Evolutionary conservation across 1,140 invertebrate species (phyloP), one percentile per base, ranked within the genome.

Genomic region (Drosophila bifasciata): DNA sequence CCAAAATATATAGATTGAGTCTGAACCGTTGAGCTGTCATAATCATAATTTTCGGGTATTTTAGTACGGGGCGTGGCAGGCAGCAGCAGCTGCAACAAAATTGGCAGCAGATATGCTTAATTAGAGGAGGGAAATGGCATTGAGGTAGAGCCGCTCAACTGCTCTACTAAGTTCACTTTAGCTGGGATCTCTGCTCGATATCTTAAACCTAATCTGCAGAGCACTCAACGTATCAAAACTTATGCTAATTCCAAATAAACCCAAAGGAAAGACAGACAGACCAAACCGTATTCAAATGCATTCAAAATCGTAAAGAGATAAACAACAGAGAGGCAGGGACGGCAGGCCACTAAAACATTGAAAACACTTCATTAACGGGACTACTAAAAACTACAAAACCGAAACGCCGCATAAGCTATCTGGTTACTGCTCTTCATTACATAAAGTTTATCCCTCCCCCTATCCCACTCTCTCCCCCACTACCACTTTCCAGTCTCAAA

Each of bases 1-100:
- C 7, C n/a, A n/a, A n/a, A n/a, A n/a, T n/a, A 49, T 66, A 75
- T 58, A 66, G 49, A 66, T 45, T 73, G n/a, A 53, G 70, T 63
- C 51, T 32, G 1, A 45, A 21, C 3, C 19, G 52, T 32, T 40
- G 73, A 63, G 81, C 77, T 85, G 81, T 85, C 81, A 85, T 86
- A 85, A 80, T 85, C 81, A 86, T 86, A 88, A 88, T 81, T 85
- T 86, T 46, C n/a, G 45, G 25, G 23, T 63, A 81, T 67, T 85
- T 86, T 81, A 70, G 41, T 70, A 56, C 36, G 45, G 74, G 81
- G 81, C 81, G 81, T 86, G 77, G 55, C 52, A 1, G 48, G 73
- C n/a, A 50, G 16, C 58, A 75, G 77, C 81, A 86, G 81, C 81
- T 81, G 73, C 55, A 23, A 46, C n/a, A 62, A 64, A 53, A 36